phyloP scores from a whole-genome alignment of 2,888 invertebrate species.

The Alloplasta piceator region DNA sequence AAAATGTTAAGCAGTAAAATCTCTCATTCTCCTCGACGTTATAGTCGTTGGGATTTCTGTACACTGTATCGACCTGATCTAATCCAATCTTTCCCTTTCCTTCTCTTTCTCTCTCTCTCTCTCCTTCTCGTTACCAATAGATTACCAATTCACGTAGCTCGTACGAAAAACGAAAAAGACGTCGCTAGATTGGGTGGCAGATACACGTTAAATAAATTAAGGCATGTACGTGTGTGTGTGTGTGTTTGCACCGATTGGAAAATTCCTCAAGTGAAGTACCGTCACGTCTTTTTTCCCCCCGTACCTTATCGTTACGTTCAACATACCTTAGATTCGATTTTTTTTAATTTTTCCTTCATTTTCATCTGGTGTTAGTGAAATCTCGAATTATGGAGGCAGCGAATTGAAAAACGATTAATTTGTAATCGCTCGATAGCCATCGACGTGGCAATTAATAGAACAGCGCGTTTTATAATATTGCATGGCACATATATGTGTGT shows the following conservation, averaged over 20 bases:
- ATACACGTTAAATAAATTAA: slow-evolving; percentile 40
- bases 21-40: slow-evolving; percentile 20
- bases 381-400: slow-evolving; percentile 16
- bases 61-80: slow-evolving; percentile 50
- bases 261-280: slow-evolving; percentile 37
- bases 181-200: slow-evolving; percentile 7
- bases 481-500: slow-evolving; percentile 5
- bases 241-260: slow-evolving; percentile 28
- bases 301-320: slow-evolving; percentile 40
- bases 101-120: not conserved
- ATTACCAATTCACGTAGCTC: slow-evolving; percentile 55
- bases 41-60: slow-evolving; percentile 50
- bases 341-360: not conserved
- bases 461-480: slow-evolving; percentile 39
- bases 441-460: slow-evolving; percentile 51
- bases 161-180: not conserved
- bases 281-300: slow-evolving; percentile 38
- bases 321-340: slow-evolving; percentile 23
- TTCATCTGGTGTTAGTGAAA: not conserved
- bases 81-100: slow-evolving; percentile 17
- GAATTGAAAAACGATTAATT: slow-evolving; percentile 55
- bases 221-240: slow-evolving; percentile 16
- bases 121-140: slow-evolving; percentile 57
- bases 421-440: slow-evolving; percentile 54
- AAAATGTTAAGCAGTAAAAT: slow-evolving; percentile 57